A percentile compares a stretch with the other conserved stretches of the same genome.
phyloP scores from a whole-genome alignment of 2,113 vertebrate species.

The Perccottus glenii region DNA sequence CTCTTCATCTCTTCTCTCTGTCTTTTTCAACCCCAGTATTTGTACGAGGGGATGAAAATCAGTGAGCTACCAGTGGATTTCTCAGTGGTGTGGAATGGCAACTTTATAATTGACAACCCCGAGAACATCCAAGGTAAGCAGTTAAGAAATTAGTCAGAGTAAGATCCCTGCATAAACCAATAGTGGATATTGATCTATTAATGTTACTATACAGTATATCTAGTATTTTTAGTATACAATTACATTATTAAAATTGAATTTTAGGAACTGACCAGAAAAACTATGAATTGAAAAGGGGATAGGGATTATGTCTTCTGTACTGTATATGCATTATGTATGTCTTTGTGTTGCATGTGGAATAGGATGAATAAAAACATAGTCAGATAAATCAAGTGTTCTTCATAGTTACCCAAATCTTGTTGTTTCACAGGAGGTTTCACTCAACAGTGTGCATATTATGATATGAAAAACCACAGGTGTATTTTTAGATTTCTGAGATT shows the following conservation, averaged over 20 bases:
- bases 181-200: not conserved
- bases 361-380: not conserved
- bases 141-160: no score
- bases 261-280: not conserved
- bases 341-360: no score
- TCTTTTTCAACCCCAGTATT: conserved; percentile 80
- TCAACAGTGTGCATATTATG: not conserved
- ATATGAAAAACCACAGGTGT: conserved; percentile 19
- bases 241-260: no score
- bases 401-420: conserved; percentile 10
- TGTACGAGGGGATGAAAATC: conserved; percentile 95
- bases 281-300: not conserved
- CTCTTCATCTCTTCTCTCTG: not conserved
- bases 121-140: conserved; percentile 91
- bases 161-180: not conserved
- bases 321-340: no score
- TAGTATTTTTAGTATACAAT: no score
- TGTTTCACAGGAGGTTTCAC: conserved; percentile 2
- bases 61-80: conserved; percentile 96
- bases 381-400: not conserved
- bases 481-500: conserved; percentile 9
- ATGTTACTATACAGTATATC: no score
- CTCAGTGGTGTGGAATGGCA: conserved; percentile 98
- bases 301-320: no score
- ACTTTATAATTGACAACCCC: conserved; percentile 98